Percentiles rank a stretch among this genome's conserved stretches.
Evolutionary conservation across 2,113 vertebrate species (phyloP).

Genomic region (Chroicocephalus ridibundus): DNA sequence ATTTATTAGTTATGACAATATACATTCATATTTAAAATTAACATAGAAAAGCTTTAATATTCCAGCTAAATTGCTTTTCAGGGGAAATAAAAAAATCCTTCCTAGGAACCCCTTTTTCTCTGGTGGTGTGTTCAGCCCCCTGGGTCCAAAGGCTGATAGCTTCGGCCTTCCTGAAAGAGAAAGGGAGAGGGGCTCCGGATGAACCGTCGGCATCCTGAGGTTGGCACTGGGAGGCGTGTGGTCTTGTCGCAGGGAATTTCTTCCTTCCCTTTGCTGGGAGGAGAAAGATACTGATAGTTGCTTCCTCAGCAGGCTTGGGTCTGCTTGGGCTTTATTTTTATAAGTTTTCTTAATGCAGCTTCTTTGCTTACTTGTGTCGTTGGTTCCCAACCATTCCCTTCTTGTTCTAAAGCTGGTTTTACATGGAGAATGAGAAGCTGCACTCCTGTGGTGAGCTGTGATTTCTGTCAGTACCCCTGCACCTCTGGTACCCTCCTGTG

Average conservation of each 20-base stretch:
- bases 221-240: accelerated
- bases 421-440: neutral
- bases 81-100: neutral
- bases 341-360: neutral
- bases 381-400: neutral
- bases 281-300: neutral
- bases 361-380: accelerated
- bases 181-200: neutral
- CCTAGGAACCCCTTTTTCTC: neutral
- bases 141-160: neutral
- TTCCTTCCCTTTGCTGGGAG: neutral
- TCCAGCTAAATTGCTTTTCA: neutral
- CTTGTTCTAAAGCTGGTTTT: neutral
- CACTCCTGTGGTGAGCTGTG: neutral
- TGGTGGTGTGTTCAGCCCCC: neutral
- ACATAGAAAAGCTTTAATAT: neutral
- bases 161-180: neutral
- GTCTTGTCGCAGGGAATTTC: accelerated
- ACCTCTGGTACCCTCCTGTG: neutral
- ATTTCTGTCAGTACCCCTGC: neutral
- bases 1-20: neutral
- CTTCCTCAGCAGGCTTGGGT: neutral
- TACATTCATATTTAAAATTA: neutral
- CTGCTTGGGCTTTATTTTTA: neutral
- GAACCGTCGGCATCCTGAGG: neutral